phyloP scores from a whole-genome alignment of 2,797 vertebrate species.

The Emys orbicularis region DNA sequence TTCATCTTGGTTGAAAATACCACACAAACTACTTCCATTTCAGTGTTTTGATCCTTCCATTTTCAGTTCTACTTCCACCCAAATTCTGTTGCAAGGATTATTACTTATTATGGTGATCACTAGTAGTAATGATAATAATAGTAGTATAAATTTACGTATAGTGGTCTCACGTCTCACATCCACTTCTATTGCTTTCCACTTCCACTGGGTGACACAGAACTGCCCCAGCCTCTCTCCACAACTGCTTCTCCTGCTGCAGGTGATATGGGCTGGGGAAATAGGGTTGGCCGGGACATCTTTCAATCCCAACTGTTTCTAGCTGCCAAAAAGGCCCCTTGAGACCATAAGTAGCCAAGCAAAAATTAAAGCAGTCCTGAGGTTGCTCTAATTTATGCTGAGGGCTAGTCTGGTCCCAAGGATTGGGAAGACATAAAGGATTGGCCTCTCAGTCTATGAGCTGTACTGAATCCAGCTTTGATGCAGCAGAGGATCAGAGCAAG shows the following conservation, averaged over 20 bases:
- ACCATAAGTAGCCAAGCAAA: not conserved
- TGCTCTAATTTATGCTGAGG: not conserved
- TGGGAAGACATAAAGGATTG: no score
- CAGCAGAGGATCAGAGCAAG: not conserved
- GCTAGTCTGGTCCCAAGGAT: not conserved
- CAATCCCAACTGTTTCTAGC: not conserved
- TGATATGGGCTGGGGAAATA: not conserved
- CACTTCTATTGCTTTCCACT: not conserved
- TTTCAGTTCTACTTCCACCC: not conserved
- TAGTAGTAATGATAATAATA: rapidly evolving
- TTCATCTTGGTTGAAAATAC: not conserved
- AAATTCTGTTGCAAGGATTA: rapidly evolving
- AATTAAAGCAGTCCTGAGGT: not conserved
- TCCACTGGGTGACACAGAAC: not conserved
- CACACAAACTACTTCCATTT: not conserved
- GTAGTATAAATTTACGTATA: rapidly evolving
- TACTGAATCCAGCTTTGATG: not conserved
- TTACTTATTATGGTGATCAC: rapidly evolving
- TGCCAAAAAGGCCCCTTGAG: not conserved
- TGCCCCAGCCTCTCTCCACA: not conserved
- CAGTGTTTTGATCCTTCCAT: not conserved
- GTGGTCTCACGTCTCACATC: rapidly evolving
- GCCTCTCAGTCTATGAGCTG: not conserved
- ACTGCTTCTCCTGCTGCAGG: not conserved
- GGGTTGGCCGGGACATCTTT: not conserved